Base-by-base conservation (phyloP, 2,113 vertebrate species). In the Oreotrochilus melanogaster region DNA sequence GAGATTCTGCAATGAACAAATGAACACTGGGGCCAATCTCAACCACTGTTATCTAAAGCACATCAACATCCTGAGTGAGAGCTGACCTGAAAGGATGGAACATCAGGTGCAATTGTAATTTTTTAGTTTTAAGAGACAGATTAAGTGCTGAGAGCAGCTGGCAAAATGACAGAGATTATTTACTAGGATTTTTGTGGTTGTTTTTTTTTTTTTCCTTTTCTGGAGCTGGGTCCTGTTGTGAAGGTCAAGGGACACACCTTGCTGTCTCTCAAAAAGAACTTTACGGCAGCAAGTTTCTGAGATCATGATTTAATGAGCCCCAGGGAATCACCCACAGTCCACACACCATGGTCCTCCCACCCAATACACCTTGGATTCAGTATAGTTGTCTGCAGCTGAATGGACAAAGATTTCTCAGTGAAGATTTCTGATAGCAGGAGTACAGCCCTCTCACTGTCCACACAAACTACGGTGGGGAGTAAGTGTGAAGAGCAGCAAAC, bases 61-160 rank as follows among this genome's bases (percentile, higher is more conserved):
- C 45, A 95, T 57, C 10, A 13, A 88, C 43, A 84, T 88, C 92
- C 57, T 2, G 18, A 96, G 14, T 88, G 53, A 94, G 61, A 92
- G 16, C 65, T 92, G 80, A 87, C 88, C 73, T 78, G 42, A 89
- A 95, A 96, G 53, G 22, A 47, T 48, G 60, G 86, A 96, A 95
- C 88, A 91, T 96, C 90, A 94, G 93, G 79, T 91, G 72, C 65
- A 95, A 87, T 57, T 89, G 86, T 86, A 97, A 90, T 95, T 96
- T 94, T 96, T 97, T 81, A 95, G 82, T 94, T 97, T 96, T 95
- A 96, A 93, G 95, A 96, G 89, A 93, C 92, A 97, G 90, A 92
- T 96, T 96, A 95, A 95, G 79, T 89, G 76, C 72, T 67, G 78
- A 93, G 50, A 95, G 45, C 90, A 96, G 84, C 78, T 95, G 92